Conservation (phyloP, 30 jellyfish, hydroid and myxozoan genomes). For the Sanderia malayensis region DNA sequence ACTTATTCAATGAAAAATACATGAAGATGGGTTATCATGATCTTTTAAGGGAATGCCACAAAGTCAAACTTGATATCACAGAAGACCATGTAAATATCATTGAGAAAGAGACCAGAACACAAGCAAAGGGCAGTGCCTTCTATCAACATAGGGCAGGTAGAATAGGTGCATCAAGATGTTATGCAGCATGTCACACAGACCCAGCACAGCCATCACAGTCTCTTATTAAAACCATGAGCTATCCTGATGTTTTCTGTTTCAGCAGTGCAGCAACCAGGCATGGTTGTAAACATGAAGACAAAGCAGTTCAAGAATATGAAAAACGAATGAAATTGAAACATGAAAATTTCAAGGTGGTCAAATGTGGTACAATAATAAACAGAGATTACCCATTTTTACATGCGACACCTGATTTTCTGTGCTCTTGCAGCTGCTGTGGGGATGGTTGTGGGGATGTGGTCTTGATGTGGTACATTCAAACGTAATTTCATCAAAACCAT, state of each 20-base stretch:
- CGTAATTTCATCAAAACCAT: no score
- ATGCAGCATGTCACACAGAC: conserved; percentile 16
- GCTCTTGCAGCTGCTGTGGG: conserved; percentile 14
- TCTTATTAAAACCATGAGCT: conserved; percentile 17
- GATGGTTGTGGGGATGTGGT: no score
- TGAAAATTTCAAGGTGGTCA: neutral
- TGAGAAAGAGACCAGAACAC: conserved; percentile 19
- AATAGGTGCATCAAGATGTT: conserved; percentile 4
- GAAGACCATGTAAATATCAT: neutral
- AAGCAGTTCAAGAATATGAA: neutral
- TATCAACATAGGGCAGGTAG: conserved; percentile 9
- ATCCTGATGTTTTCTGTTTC: conserved; percentile 6
- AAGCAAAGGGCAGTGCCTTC: neutral
- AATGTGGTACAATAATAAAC: neutral
- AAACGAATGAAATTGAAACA: neutral
- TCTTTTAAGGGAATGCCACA: neutral
- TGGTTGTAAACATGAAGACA: conserved; percentile 35
- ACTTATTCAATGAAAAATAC: no score
- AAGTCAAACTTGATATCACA: conserved; percentile 1
- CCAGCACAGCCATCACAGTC: conserved; percentile 6
- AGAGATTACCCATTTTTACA: conserved; percentile 4
- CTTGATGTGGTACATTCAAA: no score
- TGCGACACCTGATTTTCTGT: conserved; percentile 22
- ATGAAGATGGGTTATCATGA: no score
- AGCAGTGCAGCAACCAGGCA: conserved; percentile 9